Percentiles rank a stretch among this genome's conserved stretches.
Conservation (phyloP, 2,113 vertebrate species). For the Leptocoma aspasia region DNA sequence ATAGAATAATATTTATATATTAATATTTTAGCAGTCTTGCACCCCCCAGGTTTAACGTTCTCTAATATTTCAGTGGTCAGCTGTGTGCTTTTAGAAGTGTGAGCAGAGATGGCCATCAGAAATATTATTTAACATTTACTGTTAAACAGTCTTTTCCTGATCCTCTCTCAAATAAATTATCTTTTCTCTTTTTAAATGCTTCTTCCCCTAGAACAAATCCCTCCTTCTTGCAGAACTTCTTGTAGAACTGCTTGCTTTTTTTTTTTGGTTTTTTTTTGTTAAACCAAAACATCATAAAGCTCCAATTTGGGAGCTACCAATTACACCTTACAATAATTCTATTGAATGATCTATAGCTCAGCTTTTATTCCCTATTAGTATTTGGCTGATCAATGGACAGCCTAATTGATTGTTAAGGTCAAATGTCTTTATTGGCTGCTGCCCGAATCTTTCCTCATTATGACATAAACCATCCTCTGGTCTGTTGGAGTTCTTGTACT, state of each 20-base stretch:
- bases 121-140: not conserved
- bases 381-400: conserved; percentile 50
- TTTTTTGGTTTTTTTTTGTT: not conserved
- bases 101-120: not conserved
- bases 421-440: conserved; percentile 55
- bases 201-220: not conserved
- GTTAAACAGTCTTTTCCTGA: not conserved
- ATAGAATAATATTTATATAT: not conserved
- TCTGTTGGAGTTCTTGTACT: not conserved
- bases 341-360: conserved; percentile 39
- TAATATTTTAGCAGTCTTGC: not conserved
- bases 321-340: conserved; percentile 41
- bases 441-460: conserved; percentile 34
- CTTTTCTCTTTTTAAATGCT: not conserved
- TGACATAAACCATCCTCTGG: not conserved
- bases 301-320: conserved; percentile 43
- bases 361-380: conserved; percentile 58
- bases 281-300: not conserved
- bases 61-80: not conserved
- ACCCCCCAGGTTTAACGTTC: not conserved
- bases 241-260: too few species aligned
- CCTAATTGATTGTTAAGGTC: conserved; percentile 59
- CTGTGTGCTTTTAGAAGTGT: not conserved
- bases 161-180: not conserved
- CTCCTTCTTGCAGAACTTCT: not conserved